Evolutionary conservation across 2,113 vertebrate species (phyloP), one percentile per base, ranked within the genome.

Genomic region (Anguilla japonica): DNA sequence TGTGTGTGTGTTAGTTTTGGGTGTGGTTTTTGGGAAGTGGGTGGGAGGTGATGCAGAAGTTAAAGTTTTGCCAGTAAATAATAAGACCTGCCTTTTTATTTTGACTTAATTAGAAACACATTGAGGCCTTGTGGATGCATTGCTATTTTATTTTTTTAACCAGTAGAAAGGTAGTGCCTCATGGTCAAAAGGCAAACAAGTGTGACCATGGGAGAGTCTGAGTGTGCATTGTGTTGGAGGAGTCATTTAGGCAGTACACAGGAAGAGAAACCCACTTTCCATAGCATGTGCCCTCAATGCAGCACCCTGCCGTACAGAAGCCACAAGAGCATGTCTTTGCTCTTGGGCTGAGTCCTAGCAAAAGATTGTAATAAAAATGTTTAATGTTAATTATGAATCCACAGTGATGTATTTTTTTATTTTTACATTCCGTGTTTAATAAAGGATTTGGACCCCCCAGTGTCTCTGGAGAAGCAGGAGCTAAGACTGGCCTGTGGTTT

Each of bases 51-150:
- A 40, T 75, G 67, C 41, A 18, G 81, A 41, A 29, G 83, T 75
- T 71, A 16, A 15, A 78, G 67, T 2, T 83, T 16, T 34, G 43
- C 40, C 60, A 78, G 63, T 29, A 41, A 40, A 75, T 43, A 29
- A 41, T 43, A 26, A 84, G 83, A 67, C 60, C 18, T 34, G 41
- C 83, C 29, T 84, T 63, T 67, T 84, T 78, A 63, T 84, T 78
- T n/a, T 43, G 60, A 78, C 63, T 84, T 84, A 71, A 84, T 84
- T 84, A 53, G 83, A 84, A 84, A 43, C 83, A 84, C 67, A 84
- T 84, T 63, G 83, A 84, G 11, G 83, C 40, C 43, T 46, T 50
- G 63, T 71, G 29, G 26, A 39, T n/a, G 79, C 5, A 78, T 75
- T 84, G n/a, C 60, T 39, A 7, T 15, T 14, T 78, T 18, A 75